Conservation (phyloP, 2,888 invertebrate species). For the Ormyrus pomaceus region DNA sequence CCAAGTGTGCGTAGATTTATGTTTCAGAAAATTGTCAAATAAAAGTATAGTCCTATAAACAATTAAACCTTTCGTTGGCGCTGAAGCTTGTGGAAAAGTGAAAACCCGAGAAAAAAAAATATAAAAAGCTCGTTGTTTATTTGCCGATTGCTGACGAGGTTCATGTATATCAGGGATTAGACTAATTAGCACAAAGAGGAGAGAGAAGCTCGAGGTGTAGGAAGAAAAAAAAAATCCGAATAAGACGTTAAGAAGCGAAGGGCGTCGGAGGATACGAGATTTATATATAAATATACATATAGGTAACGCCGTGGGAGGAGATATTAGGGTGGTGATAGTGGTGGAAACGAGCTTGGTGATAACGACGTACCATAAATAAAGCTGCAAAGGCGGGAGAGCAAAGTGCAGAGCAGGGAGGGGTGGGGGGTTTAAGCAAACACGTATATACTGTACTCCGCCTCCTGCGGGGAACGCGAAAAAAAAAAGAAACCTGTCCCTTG, state of each 20-base stretch:
- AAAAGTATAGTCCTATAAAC: slow-evolving; percentile 13
- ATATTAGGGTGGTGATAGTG: slow-evolving; percentile 70
- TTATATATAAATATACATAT: slow-evolving; percentile 24
- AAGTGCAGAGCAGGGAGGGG: not conserved
- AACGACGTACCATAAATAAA: slow-evolving; percentile 52
- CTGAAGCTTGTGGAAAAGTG: slow-evolving; percentile 4
- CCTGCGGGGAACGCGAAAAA: not conserved
- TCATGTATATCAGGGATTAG: slow-evolving; percentile 75
- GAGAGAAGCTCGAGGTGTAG: not conserved
- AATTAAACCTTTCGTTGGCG: slow-evolving; percentile 6
- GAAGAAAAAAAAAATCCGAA: not conserved
- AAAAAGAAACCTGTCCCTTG: slow-evolving; percentile 18
- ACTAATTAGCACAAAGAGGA: slow-evolving; percentile 70
- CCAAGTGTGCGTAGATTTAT: not conserved
- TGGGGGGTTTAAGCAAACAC: not conserved
- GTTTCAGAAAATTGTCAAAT: slow-evolving; percentile 7
- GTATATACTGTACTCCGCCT: not conserved
- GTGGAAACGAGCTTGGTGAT: slow-evolving; percentile 63
- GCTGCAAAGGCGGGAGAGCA: slow-evolving; percentile 3
- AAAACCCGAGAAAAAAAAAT: not conserved
- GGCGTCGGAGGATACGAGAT: not conserved
- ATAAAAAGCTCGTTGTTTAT: slow-evolving; percentile 49
- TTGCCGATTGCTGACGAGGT: slow-evolving; percentile 72
- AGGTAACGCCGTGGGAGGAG: slow-evolving; percentile 59
- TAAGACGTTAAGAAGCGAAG: not conserved